Evolutionary conservation across 37 sponge, comb jelly and placozoan genomes (phyloP).

Genomic region (Dysidea cf. avara): DNA sequence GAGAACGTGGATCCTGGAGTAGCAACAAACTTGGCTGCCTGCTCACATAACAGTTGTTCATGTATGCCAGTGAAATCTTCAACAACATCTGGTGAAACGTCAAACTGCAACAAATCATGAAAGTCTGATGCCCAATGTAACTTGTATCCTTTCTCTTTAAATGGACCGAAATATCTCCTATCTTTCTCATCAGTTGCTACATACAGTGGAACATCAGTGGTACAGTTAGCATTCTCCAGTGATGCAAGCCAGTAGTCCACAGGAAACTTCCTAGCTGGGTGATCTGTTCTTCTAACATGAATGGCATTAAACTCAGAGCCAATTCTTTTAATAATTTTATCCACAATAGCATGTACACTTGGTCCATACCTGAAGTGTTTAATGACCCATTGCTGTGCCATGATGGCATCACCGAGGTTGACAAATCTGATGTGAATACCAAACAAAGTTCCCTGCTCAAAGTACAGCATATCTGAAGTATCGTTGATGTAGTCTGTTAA

Average conservation of each 20-base stretch:
- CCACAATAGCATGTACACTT: conserved; percentile 12
- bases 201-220: conserved; percentile 52
- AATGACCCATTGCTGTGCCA: conserved; percentile 61
- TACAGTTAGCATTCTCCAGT: conserved; percentile 34
- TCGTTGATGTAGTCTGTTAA: conserved; percentile 54
- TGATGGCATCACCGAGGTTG: conserved; percentile 19
- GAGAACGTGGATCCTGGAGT: conserved; percentile 68
- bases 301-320: conserved; percentile 68
- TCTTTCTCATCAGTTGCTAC: conserved; percentile 72
- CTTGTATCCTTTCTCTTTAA: conserved; percentile 50
- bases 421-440: conserved; percentile 73
- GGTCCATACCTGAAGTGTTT: conserved; percentile 29
- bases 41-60: conserved; percentile 69
- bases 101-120: conserved; percentile 29
- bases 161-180: conserved; percentile 51
- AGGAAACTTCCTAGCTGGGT: conserved; percentile 34
- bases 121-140: conserved; percentile 53
- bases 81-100: conserved; percentile 4
- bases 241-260: conserved; percentile 58
- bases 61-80: conserved; percentile 69
- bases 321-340: conserved; percentile 20
- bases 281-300: conserved; percentile 69
- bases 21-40: conserved; percentile 61
- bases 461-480: conserved; percentile 70
- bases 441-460: conserved; percentile 84